Percentiles rank a stretch among this genome's conserved stretches.
These are phyloP conservation scores for Epiblema foenella DNA, from an alignment of 2,888 invertebrate genomes.

Conservation along the genomic window DNA sequence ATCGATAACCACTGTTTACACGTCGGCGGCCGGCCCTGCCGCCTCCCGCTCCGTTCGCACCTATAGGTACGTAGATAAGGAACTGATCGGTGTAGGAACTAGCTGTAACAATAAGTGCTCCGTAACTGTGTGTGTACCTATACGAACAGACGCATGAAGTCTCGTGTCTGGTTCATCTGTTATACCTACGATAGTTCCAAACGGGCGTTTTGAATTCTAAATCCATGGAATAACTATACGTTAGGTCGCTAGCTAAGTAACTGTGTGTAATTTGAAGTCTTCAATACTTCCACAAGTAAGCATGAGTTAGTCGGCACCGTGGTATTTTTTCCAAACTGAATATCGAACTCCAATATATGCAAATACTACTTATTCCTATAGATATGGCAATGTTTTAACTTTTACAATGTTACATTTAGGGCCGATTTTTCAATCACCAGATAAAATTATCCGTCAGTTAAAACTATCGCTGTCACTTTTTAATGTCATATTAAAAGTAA, in stretches of 20 bases:
- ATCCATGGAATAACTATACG: conserved; percentile 44
- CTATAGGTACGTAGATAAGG: conserved; percentile 80
- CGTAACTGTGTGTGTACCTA: conserved; percentile 52
- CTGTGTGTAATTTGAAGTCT: background rate
- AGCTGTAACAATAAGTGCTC: conserved; percentile 64
- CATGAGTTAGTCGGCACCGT: background rate
- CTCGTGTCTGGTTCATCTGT: conserved; percentile 43
- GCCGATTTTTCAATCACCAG: too few relatives aligned
- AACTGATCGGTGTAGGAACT: conserved; percentile 60
- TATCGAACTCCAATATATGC: too few relatives aligned
- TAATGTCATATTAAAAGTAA: too few relatives aligned
- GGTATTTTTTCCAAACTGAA: background rate
- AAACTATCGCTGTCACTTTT: too few relatives aligned
- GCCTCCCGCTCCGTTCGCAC: conserved; percentile 76
- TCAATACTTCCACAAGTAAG: too few relatives aligned
- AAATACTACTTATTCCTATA: too few relatives aligned
- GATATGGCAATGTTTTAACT: too few relatives aligned
- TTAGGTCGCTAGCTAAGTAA: conserved; percentile 4
- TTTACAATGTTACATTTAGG: too few relatives aligned
- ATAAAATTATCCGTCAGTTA: too few relatives aligned
- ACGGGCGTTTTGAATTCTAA: conserved; percentile 57
- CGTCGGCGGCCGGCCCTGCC: conserved; percentile 80
- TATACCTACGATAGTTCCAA: conserved; percentile 54
- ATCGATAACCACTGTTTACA: conserved; percentile 83
- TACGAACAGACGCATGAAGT: conserved; percentile 45